Base-by-base conservation (phyloP, 2,797 vertebrate species). In the Eulemur coronatus region DNA sequence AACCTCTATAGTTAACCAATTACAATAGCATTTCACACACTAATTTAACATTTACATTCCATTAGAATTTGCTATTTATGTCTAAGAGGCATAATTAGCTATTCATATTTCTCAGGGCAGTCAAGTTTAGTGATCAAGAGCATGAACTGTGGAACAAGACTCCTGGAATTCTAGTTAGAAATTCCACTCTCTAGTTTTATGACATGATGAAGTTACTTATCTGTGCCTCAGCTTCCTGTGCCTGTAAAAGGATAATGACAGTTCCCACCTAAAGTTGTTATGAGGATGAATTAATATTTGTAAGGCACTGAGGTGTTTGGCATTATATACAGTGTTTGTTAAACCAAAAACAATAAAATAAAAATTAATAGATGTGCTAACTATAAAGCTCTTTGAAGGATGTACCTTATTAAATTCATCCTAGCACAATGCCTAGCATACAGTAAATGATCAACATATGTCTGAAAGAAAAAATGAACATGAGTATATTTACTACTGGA, bases 11-110 rank as follows among this genome's bases (percentile, higher is more conserved):
- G 38, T 63, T 61, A 89, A 84, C 70, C 43, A 91, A 91, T 84
- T 94, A 95, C 12, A 94, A 61, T 2, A 91, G 75, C 18, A 87
- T 93, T 97, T 95, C 72, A 86, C 55, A 82, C 5, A 91, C n/a
- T 43, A 95, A 30, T 84, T 75, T 67, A 96, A 96, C 52, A 89
- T 72, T 89, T 93, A 43, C 20, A 82, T 73, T 91, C 55, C 41
- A 93, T 41, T 78, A 84, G 33, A 95, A 94, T 92, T 95, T 84
- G 30, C n/a, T 93, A 73, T 84, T 84, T 92, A 78, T 48, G 35
- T 95, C 61, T 93, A 85, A 85, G 38, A 81, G 35, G 15, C 10
- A 30, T 55, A 94, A 96, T 86, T 67, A 91, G 55, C 33, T 82
- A 82, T 95, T 92, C 59, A 63, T 52, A 89, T 73, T 38, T 86